Evolutionary conservation across 1,140 invertebrate species (phyloP).

Genomic region (Zaprionus kolodkinae): DNA sequence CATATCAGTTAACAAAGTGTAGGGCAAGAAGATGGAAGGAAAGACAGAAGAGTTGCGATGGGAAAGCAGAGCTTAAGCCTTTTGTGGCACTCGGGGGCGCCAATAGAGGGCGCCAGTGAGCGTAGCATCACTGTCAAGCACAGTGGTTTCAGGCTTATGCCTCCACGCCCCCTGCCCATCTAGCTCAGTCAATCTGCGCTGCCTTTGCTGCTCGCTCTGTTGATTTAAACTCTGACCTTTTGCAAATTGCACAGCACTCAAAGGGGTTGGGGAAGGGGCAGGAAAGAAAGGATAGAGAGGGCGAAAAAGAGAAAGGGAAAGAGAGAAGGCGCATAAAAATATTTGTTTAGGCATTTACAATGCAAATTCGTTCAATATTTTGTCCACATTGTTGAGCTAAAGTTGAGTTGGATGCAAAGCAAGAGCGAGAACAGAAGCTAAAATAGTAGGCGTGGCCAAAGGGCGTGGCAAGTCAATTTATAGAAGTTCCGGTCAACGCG

Average conservation of each 20-base stretch:
- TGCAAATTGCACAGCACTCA: constrained; percentile 56
- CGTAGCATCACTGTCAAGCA: constrained; percentile 31
- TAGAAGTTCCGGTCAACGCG: constrained; percentile 56
- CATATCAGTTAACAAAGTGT: constrained; percentile 19
- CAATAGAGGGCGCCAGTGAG: constrained; percentile 15
- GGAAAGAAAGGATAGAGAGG: neutral
- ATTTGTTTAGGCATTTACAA: constrained; percentile 80
- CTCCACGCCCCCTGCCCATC: neutral
- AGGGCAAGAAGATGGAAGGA: neutral
- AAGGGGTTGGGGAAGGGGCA: neutral
- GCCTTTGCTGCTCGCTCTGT: constrained; percentile 20
- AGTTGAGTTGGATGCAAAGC: neutral
- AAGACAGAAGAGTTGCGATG: neutral
- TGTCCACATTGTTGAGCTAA: constrained; percentile 2
- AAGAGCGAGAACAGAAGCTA: neutral
- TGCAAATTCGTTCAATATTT: constrained; percentile 75
- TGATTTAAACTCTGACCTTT: constrained; percentile 56
- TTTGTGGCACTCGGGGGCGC: constrained; percentile 1
- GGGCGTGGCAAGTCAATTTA: constrained; percentile 70
- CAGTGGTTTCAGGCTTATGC: constrained; percentile 9
- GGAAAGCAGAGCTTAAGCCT: constrained; percentile 35
- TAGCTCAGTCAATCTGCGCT: neutral
- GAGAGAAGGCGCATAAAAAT: constrained; percentile 40
- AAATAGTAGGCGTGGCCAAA: neutral
- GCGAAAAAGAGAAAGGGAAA: neutral